Conservation (phyloP, 2,888 invertebrate species). For the Copidosoma aretas region DNA sequence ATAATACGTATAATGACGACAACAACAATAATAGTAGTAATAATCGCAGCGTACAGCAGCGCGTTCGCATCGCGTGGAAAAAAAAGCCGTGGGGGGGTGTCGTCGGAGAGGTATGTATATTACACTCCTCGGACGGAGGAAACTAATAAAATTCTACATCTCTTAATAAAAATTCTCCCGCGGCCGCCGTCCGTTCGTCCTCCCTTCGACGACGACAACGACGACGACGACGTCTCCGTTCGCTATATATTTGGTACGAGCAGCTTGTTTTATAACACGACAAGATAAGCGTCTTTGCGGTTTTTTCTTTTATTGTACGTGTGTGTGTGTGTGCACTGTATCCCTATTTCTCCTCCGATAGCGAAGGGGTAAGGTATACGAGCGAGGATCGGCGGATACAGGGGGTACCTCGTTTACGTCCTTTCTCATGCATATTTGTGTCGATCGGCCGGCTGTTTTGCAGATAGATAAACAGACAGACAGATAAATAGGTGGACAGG, state of each 20-base stretch:
- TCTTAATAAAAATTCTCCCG: slow-evolving; percentile 28
- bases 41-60: too few relatives aligned
- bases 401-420: slow-evolving; percentile 39
- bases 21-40: too few relatives aligned
- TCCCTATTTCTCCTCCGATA: slow-evolving; percentile 11
- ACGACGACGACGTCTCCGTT: slow-evolving; percentile 42
- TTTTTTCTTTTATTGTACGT: slow-evolving; percentile 7
- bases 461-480: too few relatives aligned
- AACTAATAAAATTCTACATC: slow-evolving; percentile 4
- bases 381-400: slow-evolving; percentile 41
- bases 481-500: too few relatives aligned
- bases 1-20: too few relatives aligned
- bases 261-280: slow-evolving; percentile 61
- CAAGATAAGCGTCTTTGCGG: slow-evolving; percentile 60
- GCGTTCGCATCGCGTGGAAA: slow-evolving; percentile 26
- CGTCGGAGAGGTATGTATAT: not conserved
- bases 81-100: slow-evolving; percentile 30
- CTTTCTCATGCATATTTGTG: slow-evolving; percentile 7
- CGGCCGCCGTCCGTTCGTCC: slow-evolving; percentile 27
- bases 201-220: too few relatives aligned
- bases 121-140: not conserved
- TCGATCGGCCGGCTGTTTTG: slow-evolving; percentile 42
- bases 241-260: slow-evolving; percentile 58
- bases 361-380: slow-evolving; percentile 48
- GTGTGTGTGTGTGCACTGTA: not conserved